These are phyloP conservation scores for Chloroceryle inda DNA, from an alignment of 2,797 vertebrate genomes.

Conservation along the genomic window DNA sequence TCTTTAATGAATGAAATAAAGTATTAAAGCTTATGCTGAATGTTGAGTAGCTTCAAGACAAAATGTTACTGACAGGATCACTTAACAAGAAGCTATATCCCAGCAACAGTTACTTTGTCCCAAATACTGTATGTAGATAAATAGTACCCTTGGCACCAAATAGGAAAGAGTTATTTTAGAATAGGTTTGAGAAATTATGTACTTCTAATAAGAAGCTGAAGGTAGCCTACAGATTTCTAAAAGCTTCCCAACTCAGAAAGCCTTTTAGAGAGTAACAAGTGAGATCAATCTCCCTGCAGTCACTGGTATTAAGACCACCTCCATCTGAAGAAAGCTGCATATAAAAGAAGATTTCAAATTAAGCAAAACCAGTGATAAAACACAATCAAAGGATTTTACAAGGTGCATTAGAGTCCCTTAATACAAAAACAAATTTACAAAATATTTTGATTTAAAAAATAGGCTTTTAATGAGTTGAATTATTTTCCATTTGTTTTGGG, in stretches of 20 bases:
- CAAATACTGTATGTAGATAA: not conserved
- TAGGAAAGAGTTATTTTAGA: not conserved
- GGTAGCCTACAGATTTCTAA: not conserved
- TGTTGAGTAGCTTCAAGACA: not conserved
- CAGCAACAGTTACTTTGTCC: not conserved
- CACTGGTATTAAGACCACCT: not conserved
- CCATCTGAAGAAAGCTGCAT: not conserved
- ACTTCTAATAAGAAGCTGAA: not conserved
- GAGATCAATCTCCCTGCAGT: not conserved
- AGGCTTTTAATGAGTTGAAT: not conserved
- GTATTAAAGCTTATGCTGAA: not conserved
- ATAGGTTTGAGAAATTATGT: not conserved
- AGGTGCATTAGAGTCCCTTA: not conserved
- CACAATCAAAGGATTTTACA: not conserved
- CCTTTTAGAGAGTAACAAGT: not conserved
- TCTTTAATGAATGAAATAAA: not conserved
- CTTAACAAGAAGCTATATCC: not conserved
- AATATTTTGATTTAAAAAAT: not conserved
- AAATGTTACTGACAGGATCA: not conserved
- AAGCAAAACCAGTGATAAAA: not conserved
- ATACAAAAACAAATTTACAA: not conserved
- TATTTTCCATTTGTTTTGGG: not conserved
- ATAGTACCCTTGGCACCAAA: not conserved
- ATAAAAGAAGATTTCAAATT: not conserved
- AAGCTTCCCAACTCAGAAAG: not conserved